A percentile compares a stretch with the other conserved stretches of the same genome.
Conservation (phyloP, 2,113 vertebrate species). For the Psittacus erithacus region DNA sequence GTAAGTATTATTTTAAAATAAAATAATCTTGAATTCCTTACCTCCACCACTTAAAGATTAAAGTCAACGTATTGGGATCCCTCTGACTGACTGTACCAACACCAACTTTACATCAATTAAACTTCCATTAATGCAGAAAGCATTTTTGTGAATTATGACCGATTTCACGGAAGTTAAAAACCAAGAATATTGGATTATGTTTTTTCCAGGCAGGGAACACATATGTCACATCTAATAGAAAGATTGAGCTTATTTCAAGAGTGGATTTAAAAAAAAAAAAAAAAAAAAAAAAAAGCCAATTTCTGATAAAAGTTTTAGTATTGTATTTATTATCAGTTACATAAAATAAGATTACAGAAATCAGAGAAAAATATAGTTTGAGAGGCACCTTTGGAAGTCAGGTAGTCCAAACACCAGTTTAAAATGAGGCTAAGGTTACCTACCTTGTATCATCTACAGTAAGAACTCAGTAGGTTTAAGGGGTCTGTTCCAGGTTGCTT, state of each 20-base stretch:
- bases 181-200: neutral
- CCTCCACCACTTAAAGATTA: neutral
- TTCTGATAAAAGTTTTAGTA: neutral
- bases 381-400: neutral
- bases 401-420: neutral
- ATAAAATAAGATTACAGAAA: neutral
- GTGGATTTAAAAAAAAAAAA: neutral
- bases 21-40: neutral
- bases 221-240: neutral
- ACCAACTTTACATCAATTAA: neutral
- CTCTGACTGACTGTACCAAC: neutral
- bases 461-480: neutral
- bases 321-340: neutral
- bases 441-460: neutral
- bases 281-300: neutral
- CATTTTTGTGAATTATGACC: neutral
- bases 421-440: neutral
- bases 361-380: neutral
- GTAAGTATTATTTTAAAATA: neutral
- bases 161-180: neutral
- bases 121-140: neutral
- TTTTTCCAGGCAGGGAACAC: neutral
- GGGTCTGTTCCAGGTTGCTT: neutral
- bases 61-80: neutral
- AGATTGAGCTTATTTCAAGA: neutral